These are phyloP conservation scores for Danio albolineatus DNA, from an alignment of 2,797 vertebrate species.

Conservation along the genomic window DNA sequence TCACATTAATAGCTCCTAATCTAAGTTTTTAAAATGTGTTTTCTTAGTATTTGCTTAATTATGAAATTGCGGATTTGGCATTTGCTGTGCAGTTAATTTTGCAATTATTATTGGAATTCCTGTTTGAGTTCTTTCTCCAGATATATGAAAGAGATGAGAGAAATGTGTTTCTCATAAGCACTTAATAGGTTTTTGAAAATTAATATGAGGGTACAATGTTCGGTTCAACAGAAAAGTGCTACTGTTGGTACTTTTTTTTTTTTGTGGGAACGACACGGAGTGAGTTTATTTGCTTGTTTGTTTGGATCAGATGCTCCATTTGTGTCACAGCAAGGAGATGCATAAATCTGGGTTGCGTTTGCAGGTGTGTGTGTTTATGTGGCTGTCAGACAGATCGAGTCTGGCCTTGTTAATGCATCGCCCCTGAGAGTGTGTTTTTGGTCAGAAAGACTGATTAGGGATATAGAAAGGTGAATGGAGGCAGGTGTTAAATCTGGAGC, in stretches of 20 bases:
- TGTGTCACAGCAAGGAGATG: slow-evolving; percentile 21
- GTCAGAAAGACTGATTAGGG: slow-evolving; percentile 24
- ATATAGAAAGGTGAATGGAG: slow-evolving; percentile 33
- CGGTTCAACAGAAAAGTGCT: not conserved
- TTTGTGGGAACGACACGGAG: not conserved
- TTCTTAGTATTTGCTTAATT: not conserved
- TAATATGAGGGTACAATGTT: not conserved
- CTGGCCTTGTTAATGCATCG: slow-evolving; percentile 47
- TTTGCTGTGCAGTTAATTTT: not conserved
- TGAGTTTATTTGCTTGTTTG: slow-evolving; percentile 36
- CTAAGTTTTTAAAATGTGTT: not conserved
- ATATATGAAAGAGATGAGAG: not conserved
- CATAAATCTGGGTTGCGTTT: slow-evolving; percentile 37
- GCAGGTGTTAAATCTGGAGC: slow-evolving; percentile 46
- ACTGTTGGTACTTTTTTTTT: not conserved
- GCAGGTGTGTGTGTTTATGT: slow-evolving; percentile 44
- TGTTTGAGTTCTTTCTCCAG: not conserved
- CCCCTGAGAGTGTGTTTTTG: slow-evolving; percentile 31
- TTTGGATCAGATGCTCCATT: slow-evolving; percentile 40
- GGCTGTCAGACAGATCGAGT: slow-evolving; percentile 29
- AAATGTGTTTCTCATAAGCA: slow-evolving; percentile 1
- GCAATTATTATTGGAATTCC: slow-evolving; percentile 12
- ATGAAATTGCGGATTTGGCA: slow-evolving; percentile 3
- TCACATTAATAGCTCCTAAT: slow-evolving; percentile 16
- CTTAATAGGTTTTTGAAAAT: slow-evolving; percentile 13